Percentiles rank a stretch among this genome's conserved stretches.
These are phyloP conservation scores for Aramus guarauna DNA, from an alignment of 2,113 vertebrate species.

Conservation along the genomic window DNA sequence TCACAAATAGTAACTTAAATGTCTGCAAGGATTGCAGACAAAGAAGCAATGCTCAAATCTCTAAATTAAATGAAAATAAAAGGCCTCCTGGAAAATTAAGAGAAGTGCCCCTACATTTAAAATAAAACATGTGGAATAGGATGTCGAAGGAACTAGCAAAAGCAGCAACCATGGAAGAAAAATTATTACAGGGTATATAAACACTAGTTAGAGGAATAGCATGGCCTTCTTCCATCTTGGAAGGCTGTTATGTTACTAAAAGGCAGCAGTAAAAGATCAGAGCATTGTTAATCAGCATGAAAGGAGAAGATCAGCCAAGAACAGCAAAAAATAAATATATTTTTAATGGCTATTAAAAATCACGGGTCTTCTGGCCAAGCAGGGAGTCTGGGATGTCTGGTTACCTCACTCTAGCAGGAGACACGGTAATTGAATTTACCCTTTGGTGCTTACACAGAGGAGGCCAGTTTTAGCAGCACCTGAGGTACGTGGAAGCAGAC, in stretches of 20 bases:
- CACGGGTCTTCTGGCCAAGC: slow-evolving; percentile 15
- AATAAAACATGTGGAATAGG: background rate
- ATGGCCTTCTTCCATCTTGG: slow-evolving; percentile 40
- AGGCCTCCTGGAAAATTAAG: background rate
- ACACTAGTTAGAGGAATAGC: slow-evolving; percentile 28
- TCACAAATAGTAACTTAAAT: background rate
- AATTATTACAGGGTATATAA: slow-evolving; percentile 45
- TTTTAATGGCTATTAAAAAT: slow-evolving; percentile 52
- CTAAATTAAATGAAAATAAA: background rate
- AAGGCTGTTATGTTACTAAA: slow-evolving; percentile 43
- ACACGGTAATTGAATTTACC: background rate
- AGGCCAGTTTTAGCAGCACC: background rate
- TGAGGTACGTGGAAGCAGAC: background rate
- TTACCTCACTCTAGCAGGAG: slow-evolving; percentile 37
- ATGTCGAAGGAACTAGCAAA: slow-evolving; percentile 4
- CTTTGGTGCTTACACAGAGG: background rate
- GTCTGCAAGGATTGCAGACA: background rate
- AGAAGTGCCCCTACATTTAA: background rate
- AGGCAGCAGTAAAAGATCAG: slow-evolving; percentile 52
- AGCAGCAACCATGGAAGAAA: slow-evolving; percentile 7
- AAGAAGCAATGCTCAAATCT: background rate
- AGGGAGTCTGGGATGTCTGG: slow-evolving; percentile 12
- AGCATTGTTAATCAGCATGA: slow-evolving; percentile 54
- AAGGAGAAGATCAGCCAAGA: slow-evolving; percentile 46
- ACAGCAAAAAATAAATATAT: slow-evolving; percentile 38